Base-by-base conservation (phyloP, 2,888 invertebrate genomes). In the Pantelozetes paolii region DNA sequence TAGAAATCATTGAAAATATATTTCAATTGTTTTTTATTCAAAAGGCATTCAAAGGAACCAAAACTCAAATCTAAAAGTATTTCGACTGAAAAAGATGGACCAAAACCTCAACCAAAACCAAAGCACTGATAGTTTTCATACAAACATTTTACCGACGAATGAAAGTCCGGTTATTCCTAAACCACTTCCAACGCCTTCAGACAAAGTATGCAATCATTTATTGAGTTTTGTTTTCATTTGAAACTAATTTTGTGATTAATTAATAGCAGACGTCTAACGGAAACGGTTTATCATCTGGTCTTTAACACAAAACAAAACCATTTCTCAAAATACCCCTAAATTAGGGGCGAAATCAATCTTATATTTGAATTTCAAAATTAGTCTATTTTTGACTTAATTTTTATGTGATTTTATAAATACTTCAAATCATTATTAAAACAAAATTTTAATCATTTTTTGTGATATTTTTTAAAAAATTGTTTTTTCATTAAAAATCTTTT, bases 21-120 rank as follows among this genome's bases (percentile, higher is more conserved):
- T 30, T 64, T 40, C 32, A 32, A 15, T 57, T 54, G 3, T 20
- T 54, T 23, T 54, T 3, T 57, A 18, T 28, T 23, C 5, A 57
- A 32, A 28, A 67, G 67, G 67, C 9, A 23, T 67, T 23, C 42
- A 67, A 67, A 13, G 8, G 5, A 67, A 67, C 15, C 64, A 64
- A 64, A 42, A 42, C 15, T 23, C 40, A 13, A 67, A 67, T 67
- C 3, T 67, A 23, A 67, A 67, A 42, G 42, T 67, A 42, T 67
- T 40, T 42, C 36, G 40, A 26, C 67, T 67, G 2, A 36, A 67
- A 67, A 67, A 20, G 36, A 13, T 67, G n/a, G 67, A 67, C 23
- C 42, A 40, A 26, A 50, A 20, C 20, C n/a, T n/a, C n/a, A n/a
- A n/a, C n/a, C n/a, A n/a, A n/a, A 45, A 45, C 15, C 45, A 45